Evolutionary conservation across 2,888 invertebrate species (phyloP).

Genomic region (Drosophila meridiana): DNA sequence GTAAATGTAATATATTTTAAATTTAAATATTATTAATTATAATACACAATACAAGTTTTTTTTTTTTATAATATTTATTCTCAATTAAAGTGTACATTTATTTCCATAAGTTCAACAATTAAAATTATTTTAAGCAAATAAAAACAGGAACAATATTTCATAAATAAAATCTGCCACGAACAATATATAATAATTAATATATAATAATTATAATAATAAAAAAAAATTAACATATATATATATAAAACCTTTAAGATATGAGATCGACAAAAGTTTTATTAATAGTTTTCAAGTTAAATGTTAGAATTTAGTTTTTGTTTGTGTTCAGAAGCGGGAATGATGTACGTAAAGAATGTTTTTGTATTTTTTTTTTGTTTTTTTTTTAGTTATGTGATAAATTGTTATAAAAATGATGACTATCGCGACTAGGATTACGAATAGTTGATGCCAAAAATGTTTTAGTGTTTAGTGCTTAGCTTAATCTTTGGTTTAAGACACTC

Average conservation of each 20-base stretch:
- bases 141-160: neutral
- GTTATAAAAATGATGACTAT: neutral
- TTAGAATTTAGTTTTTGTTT: neutral
- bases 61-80: neutral
- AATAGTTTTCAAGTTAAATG: neutral
- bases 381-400: neutral
- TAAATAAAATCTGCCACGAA: neutral
- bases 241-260: neutral
- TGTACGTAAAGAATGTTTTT: neutral
- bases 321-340: neutral
- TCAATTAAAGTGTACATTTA: neutral
- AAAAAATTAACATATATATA: neutral
- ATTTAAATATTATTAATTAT: too few species aligned
- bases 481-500: constrained; percentile 72
- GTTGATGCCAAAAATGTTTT: constrained; percentile 17
- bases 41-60: neutral
- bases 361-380: neutral
- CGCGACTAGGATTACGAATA: constrained; percentile 37
- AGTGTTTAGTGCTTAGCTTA: constrained; percentile 52
- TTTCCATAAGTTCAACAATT: constrained; percentile 2
- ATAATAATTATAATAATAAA: neutral
- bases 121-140: neutral
- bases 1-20: too few species aligned
- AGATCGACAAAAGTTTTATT: constrained; percentile 5
- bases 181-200: neutral